Conservation (phyloP, 92 coral and sea anemone genomes). For the Galaxea fascicularis region DNA sequence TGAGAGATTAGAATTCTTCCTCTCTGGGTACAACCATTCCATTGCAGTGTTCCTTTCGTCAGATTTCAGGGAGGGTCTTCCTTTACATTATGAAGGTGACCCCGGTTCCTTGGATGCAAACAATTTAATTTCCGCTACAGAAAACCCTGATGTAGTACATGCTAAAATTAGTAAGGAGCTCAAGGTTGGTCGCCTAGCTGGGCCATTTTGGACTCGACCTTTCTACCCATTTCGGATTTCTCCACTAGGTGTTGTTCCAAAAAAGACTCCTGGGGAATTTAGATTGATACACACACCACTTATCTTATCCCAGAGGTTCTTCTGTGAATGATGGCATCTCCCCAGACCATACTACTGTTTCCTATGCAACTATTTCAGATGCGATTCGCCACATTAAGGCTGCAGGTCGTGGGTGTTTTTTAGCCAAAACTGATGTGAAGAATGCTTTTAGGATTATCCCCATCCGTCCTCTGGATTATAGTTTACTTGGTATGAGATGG, state of each 20-base stretch:
- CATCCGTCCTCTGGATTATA: slow-evolving; percentile 67
- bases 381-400: slow-evolving; percentile 67
- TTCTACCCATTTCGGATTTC: slow-evolving; percentile 40
- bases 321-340: slow-evolving; percentile 74
- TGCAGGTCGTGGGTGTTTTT: slow-evolving; percentile 61
- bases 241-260: slow-evolving; percentile 72
- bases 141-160: slow-evolving; percentile 40
- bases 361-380: slow-evolving; percentile 60
- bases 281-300: slow-evolving; percentile 68
- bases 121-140: slow-evolving; percentile 40
- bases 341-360: slow-evolving; percentile 49
- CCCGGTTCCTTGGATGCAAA: slow-evolving; percentile 30
- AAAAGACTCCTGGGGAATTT: slow-evolving; percentile 73
- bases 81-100: slow-evolving; percentile 18
- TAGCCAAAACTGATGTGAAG: slow-evolving; percentile 74
- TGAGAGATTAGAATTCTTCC: slow-evolving; percentile 5
- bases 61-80: not conserved
- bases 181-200: slow-evolving; percentile 34
- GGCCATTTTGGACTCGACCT: slow-evolving; percentile 64
- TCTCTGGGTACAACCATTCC: slow-evolving; percentile 26
- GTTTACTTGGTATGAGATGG: slow-evolving; percentile 67
- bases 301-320: slow-evolving; percentile 67
- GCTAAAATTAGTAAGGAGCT: slow-evolving; percentile 42
- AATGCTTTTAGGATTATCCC: slow-evolving; percentile 78
- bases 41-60: slow-evolving; percentile 2